These are phyloP conservation scores for Cepphus grylle DNA, from an alignment of 2,113 vertebrate genomes.

Conservation along the genomic window DNA sequence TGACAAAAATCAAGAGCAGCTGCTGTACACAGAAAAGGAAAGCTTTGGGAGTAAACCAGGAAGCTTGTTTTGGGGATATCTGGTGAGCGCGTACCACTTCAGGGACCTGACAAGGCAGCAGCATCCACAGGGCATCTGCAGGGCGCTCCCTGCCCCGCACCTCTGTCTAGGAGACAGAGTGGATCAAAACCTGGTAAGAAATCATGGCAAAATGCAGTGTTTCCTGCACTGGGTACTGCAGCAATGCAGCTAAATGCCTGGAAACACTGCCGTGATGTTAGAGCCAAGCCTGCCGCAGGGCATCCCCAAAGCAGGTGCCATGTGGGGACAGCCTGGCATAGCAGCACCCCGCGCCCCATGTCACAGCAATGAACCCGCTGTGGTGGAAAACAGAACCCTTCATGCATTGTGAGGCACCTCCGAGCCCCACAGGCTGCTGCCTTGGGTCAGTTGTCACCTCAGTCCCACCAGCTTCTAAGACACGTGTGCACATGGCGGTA, in stretches of 20 bases:
- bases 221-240: background rate
- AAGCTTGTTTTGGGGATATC: background rate
- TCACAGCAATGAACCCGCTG: background rate
- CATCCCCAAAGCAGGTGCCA: background rate
- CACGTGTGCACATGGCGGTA: background rate
- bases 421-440: background rate
- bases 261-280: background rate
- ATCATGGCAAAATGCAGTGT: background rate
- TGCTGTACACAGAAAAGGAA: background rate
- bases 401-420: background rate
- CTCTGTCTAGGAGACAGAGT: background rate
- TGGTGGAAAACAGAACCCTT: background rate
- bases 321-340: background rate
- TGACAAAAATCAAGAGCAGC: background rate
- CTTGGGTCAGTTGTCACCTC: background rate
- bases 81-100: background rate
- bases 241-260: background rate
- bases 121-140: accelerated
- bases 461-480: background rate
- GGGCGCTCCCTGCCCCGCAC: background rate
- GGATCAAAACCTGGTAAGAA: background rate
- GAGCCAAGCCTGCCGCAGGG: background rate
- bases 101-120: background rate
- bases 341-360: background rate
- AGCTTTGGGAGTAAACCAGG: background rate